Conservation (phyloP, 2,797 vertebrate genomes). For the Gallinago solitaria region DNA sequence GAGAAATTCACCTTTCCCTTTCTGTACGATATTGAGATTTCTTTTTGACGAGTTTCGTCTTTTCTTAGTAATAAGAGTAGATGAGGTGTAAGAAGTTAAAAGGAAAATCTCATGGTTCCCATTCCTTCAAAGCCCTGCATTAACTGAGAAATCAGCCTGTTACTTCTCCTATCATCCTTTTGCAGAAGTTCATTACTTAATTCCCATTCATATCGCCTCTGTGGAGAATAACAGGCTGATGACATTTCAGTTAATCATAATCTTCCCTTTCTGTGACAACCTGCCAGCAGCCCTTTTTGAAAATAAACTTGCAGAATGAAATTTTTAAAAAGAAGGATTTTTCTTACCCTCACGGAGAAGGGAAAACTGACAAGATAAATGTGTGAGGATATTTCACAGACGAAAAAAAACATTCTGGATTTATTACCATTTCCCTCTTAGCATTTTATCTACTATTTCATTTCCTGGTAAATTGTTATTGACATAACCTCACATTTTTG, state of each 20-base stretch:
- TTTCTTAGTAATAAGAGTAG: neutral
- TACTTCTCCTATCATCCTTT: neutral
- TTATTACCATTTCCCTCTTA: conserved; percentile 2
- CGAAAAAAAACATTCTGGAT: neutral
- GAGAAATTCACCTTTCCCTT: neutral
- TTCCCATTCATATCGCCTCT: conserved; percentile 46
- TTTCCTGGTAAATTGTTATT: conserved; percentile 44
- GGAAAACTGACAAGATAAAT: neutral
- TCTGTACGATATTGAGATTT: neutral
- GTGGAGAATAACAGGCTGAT: conserved; percentile 40
- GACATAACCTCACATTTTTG: conserved; percentile 33
- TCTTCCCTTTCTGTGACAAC: conserved; percentile 43
- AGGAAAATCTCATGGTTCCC: neutral
- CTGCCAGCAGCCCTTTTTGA: conserved; percentile 38
- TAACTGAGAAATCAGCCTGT: conserved; percentile 35
- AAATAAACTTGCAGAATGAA: conserved; percentile 36
- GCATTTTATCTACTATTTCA: neutral
- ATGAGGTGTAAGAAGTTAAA: conserved; percentile 1
- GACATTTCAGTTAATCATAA: conserved; percentile 56
- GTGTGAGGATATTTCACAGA: neutral
- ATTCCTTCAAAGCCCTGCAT: neutral
- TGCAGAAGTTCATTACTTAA: conserved; percentile 57
- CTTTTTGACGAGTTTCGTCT: neutral
- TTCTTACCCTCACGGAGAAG: neutral
- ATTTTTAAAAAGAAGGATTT: conserved; percentile 1